Evolutionary conservation across 1,140 invertebrate genomes (phyloP), one percentile per base, ranked within the genome.

Genomic region (Eufriesea mexicana): DNA sequence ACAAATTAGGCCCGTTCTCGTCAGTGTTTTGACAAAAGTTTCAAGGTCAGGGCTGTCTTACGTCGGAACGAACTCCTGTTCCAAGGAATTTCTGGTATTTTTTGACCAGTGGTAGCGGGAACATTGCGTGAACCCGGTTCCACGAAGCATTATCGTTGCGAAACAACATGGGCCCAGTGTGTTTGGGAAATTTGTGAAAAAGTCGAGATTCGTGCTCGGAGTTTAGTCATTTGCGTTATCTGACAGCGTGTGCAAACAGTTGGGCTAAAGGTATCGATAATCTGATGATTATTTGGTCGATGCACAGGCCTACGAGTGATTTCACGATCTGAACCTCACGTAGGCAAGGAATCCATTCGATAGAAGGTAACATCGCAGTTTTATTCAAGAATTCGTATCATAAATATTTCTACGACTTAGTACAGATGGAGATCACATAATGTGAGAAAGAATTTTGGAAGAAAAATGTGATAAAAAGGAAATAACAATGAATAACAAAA

Each of bases 161-260:
- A 62, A 61, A 75, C 10, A 35, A 16, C 0, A 35, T 49, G 14
- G 18, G 23, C 16, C 8, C 0, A 5, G 2, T 10, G 4, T 12
- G 4, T 45, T 7, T 61, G 0, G 23, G 18, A 57, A 54, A 73
- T 54, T 2, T 42, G 5, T 18, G 18, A 45, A 66, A 10, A 61
- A 28, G 51, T 28, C 18, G 20, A 12, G 14, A 6, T 0, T 9
- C 45, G 25, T n/a, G 25, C 8, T 14, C 6, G n/a, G 10, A 57
- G 16, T 51, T 49, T 66, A 54, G 78, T 79, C 23, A 76, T 64
- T 62, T 74, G n/a, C 16, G 78, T 84, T 84, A 84, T 81, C 78
- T 81, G 64, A 70, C n/a, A 57, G 45, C 25, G 18, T 23, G 12
- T 4, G 42, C 47, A 61, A 66, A 55, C 35, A 42, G 12, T 5